Conservation (phyloP, 2,113 vertebrate species). For the Microcebus lehilahytsara region DNA sequence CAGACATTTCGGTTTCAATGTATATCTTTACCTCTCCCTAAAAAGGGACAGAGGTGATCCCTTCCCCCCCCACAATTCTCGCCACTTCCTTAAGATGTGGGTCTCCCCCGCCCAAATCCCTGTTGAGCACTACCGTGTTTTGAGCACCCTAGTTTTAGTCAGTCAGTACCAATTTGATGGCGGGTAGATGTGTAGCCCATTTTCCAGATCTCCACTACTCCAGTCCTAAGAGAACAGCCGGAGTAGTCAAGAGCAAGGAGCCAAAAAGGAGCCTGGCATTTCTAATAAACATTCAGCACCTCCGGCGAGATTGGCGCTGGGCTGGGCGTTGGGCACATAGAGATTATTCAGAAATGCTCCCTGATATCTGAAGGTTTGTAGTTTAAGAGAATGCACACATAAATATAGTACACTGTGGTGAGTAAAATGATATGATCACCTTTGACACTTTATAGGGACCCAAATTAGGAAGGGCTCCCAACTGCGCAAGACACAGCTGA, state of each 20-base stretch:
- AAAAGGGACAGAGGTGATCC: no score
- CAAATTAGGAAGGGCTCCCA: background rate
- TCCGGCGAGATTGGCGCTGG: background rate
- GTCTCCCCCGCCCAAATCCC: no score
- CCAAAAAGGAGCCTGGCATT: background rate
- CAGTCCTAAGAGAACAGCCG: background rate
- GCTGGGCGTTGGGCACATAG: background rate
- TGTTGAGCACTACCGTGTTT: no score
- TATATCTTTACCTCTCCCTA: no score
- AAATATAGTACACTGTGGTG: background rate
- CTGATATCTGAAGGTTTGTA: background rate
- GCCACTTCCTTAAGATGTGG: no score
- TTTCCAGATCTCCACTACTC: background rate
- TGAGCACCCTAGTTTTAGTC: no score
- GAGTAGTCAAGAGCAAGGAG: background rate
- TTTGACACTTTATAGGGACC: background rate
- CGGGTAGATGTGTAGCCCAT: no score
- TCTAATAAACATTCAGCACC: background rate
- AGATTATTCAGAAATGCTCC: background rate
- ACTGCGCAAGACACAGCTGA: background rate
- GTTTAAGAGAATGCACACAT: slow-evolving; percentile 10
- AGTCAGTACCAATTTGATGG: no score
- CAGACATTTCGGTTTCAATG: no score
- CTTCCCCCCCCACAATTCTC: no score
- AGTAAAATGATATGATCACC: slow-evolving; percentile 22